Conservation (phyloP, 2,797 vertebrate genomes). For the Galago senegalensis region DNA sequence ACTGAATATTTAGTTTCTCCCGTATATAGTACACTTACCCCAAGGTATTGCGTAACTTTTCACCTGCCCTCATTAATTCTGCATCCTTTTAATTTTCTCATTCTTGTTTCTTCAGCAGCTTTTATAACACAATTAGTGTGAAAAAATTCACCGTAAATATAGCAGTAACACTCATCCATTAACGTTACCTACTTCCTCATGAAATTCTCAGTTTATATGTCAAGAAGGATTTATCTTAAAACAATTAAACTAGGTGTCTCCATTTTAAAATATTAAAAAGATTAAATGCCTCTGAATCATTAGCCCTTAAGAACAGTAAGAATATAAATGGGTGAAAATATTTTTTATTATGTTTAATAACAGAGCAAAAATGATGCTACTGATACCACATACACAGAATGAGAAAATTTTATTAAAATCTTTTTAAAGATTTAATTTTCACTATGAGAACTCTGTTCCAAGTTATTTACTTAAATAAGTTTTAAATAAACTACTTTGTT, state of each 20-base stretch:
- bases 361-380: not conserved
- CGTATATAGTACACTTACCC: not conserved
- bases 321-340: not conserved
- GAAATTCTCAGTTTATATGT: not conserved
- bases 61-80: not conserved
- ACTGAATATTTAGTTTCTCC: not conserved
- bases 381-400: not conserved
- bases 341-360: not conserved
- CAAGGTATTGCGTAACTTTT: not conserved
- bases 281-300: not conserved
- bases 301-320: not conserved
- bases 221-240: conserved; percentile 21
- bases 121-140: not conserved
- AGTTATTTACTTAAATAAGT: not conserved
- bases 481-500: not conserved
- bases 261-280: not conserved
- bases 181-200: conserved; percentile 16
- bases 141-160: conserved; percentile 10
- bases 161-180: not conserved
- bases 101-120: not conserved
- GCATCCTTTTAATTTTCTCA: not conserved
- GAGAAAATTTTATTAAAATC: not conserved
- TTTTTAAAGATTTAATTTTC: not conserved
- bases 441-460: not conserved
- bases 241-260: not conserved